Percentiles rank a stretch among this genome's conserved stretches.
Evolutionary conservation across 2,797 vertebrate genomes (phyloP).

Genomic region (Clamator glandarius): DNA sequence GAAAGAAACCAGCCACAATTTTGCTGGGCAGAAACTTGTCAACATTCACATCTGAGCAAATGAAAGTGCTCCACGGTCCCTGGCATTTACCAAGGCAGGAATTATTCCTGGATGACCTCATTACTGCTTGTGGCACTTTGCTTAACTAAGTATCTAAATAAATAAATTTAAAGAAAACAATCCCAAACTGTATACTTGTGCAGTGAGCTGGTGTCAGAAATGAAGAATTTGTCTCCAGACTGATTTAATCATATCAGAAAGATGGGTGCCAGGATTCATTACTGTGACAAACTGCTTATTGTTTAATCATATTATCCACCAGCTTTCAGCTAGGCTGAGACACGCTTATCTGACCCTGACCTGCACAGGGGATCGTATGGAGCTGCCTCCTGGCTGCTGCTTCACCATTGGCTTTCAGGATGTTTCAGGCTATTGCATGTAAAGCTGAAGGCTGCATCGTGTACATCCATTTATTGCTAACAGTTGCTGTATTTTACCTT

Average conservation of each 20-base stretch:
- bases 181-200: not conserved
- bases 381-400: not conserved
- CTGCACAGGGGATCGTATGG: accelerated
- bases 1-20: not conserved
- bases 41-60: not conserved
- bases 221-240: constrained; percentile 29
- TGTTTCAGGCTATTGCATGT: not conserved
- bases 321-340: not conserved
- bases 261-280: constrained; percentile 50
- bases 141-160: not conserved
- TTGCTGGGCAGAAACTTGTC: not conserved
- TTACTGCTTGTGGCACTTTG: not conserved
- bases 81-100: not conserved
- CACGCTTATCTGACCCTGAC: not conserved
- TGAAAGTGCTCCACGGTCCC: accelerated
- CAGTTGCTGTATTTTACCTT: not conserved
- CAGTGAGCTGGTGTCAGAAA: constrained; percentile 17
- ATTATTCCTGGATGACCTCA: not conserved
- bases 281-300: constrained; percentile 53
- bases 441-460: not conserved
- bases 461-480: not conserved
- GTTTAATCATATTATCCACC: constrained; percentile 41
- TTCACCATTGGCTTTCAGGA: not conserved
- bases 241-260: constrained; percentile 60
- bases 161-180: not conserved